Conservation (phyloP, 2,888 invertebrate genomes). For the Eupithecia tripunctaria region DNA sequence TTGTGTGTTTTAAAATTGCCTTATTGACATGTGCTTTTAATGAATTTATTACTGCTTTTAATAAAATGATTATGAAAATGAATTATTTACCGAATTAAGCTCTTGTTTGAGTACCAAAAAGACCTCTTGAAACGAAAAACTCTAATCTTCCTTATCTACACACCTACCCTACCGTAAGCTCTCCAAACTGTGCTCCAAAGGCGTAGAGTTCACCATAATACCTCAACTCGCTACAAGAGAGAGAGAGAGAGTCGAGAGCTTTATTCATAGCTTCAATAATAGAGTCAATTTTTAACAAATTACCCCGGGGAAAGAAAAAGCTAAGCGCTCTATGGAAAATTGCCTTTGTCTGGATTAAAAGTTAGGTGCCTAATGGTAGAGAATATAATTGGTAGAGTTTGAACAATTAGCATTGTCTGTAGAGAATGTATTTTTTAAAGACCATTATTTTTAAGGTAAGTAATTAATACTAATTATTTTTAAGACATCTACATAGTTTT, state of each 20-base stretch:
- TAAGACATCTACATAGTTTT: too few relatives aligned
- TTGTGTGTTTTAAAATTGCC: too few relatives aligned
- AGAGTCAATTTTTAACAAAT: slow-evolving; percentile 42
- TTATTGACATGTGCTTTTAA: too few relatives aligned
- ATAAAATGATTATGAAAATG: too few relatives aligned
- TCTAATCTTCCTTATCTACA: background rate
- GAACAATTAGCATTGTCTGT: background rate
- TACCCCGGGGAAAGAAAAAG: slow-evolving; percentile 39
- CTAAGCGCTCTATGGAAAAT: slow-evolving; percentile 34
- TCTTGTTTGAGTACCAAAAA: background rate
- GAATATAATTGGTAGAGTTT: background rate
- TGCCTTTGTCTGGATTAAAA: slow-evolving; percentile 25
- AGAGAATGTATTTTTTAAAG: background rate
- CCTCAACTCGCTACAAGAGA: slow-evolving; percentile 1
- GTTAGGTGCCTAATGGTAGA: slow-evolving; percentile 12
- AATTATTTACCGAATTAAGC: too few relatives aligned
- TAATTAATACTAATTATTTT: too few relatives aligned
- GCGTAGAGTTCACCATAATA: slow-evolving; percentile 15
- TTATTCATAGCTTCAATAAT: slow-evolving; percentile 41
- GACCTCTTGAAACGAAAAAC: background rate
- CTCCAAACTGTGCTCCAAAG: slow-evolving; percentile 6
- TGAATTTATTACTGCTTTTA: too few relatives aligned
- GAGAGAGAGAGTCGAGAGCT: slow-evolving; percentile 9
- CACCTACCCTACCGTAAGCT: slow-evolving; percentile 6
- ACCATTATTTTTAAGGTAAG: background rate